Base-by-base conservation (phyloP, 2,113 vertebrate species). In the Sorex fumeus region DNA sequence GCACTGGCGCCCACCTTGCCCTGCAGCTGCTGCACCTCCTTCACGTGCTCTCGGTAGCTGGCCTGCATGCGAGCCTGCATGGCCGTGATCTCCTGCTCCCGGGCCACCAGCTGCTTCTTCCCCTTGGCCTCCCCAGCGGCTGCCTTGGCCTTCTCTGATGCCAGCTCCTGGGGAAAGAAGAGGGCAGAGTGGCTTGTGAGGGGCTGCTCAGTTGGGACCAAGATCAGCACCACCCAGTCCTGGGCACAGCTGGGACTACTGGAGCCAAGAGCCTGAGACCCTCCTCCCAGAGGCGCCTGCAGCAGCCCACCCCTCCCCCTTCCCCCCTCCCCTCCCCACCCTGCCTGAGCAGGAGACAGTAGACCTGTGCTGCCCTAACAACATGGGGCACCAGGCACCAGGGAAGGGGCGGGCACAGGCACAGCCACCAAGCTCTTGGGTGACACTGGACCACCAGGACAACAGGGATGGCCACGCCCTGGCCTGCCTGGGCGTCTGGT, bases 61-160 rank as follows among this genome's bases (percentile, higher is more conserved):
- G 99, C 98, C 97, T 99, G 98, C 99, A 99, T 99, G 40, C 99
- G 98, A 0, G 98, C 98, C 96, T 99, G 98, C 93, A 99, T 94
- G 0, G 99, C 99, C 0, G 97, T 92, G 5, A 98, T 97, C 95
- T 99, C 99, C 89, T 98, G 98, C 77, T 99, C 98, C 0, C 97
- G 97, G 40, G 98, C 93, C 5, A 98, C 97, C 43, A 99, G 98
- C 97, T 99, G 99, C 95, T 99, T 98, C 84, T 98, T 99, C 96
- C 99, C 97, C 84, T 98, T 98, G 32, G 98, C 98, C 96, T 99
- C 99, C 47, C 97, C 94, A 0, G 97, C 97, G 0, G 91, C 92
- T 0, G 98, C 98, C 96, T 99, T 99, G 90, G 98, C 96, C 96
- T 98, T 99, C 97, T 99, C 99, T 0, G 98, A 95, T 0, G 97